Evolutionary conservation across 2,113 vertebrate species (phyloP).

Genomic region (zebrafish (Danio rerio)): DNA sequence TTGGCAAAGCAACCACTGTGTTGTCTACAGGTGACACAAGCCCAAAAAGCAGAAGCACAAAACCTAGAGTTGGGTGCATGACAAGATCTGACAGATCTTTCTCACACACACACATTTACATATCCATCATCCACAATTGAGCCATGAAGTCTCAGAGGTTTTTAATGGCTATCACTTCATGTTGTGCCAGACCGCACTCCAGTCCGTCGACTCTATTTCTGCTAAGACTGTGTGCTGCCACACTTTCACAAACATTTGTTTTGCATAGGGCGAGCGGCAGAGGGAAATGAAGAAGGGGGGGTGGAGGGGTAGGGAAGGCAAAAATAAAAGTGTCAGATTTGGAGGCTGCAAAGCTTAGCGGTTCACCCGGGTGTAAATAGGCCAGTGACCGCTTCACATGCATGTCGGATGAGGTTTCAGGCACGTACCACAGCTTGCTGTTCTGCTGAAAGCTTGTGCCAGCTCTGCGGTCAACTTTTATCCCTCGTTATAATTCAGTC

Average conservation of each 20-base stretch:
- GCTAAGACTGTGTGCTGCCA: slow-evolving; percentile 17
- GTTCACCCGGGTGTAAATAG: slow-evolving; percentile 36
- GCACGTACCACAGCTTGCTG: slow-evolving; percentile 36
- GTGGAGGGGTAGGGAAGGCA: neutral
- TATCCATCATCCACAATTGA: neutral
- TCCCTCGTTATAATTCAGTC: slow-evolving; percentile 35
- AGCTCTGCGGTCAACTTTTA: slow-evolving; percentile 39
- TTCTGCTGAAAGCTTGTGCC: slow-evolving; percentile 12
- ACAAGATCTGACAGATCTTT: slow-evolving; percentile 19
- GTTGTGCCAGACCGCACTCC: slow-evolving; percentile 49
- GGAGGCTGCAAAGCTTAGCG: slow-evolving; percentile 39
- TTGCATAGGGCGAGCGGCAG: neutral
- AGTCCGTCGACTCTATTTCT: neutral
- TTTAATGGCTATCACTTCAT: slow-evolving; percentile 26
- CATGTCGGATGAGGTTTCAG: slow-evolving; percentile 40
- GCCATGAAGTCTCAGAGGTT: slow-evolving; percentile 11
- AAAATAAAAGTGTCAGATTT: slow-evolving; percentile 49
- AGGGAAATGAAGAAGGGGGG: neutral
- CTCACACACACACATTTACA: neutral
- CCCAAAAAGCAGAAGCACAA: neutral
- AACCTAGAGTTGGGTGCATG: neutral
- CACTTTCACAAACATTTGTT: slow-evolving; percentile 38
- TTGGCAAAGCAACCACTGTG: slow-evolving; percentile 29
- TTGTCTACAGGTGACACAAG: neutral
- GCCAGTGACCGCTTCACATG: slow-evolving; percentile 34